Evolutionary conservation across 2,113 vertebrate genomes (phyloP).

Genomic region (Carassius carassius): DNA sequence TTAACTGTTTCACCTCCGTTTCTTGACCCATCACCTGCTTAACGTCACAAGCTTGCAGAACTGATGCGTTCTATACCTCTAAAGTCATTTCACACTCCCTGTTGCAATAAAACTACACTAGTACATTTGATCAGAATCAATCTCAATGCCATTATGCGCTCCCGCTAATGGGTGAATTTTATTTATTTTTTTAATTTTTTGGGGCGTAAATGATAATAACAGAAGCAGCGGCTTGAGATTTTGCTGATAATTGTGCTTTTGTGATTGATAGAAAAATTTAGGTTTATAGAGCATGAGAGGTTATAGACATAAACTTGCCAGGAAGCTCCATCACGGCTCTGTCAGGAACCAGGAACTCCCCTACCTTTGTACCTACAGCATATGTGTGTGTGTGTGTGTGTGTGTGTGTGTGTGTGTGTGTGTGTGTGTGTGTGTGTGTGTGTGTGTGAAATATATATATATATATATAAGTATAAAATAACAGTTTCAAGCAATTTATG

Average conservation of each 20-base stretch:
- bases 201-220: not conserved
- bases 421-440: no score
- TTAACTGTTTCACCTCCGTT: constrained; percentile 10
- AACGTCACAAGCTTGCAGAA: constrained; percentile 35
- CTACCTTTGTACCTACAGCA: not conserved
- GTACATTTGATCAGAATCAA: not conserved
- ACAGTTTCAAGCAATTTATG: not conserved
- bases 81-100: constrained; percentile 3
- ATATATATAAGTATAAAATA: constrained; percentile 19
- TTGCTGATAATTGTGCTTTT: constrained; percentile 39
- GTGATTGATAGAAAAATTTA: constrained; percentile 37
- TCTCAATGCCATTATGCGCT: constrained; percentile 6
- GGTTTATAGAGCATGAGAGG: constrained; percentile 28
- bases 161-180: not conserved
- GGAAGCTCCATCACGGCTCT: constrained; percentile 7
- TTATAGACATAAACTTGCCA: constrained; percentile 26
- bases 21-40: constrained; percentile 35
- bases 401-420: no score
- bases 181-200: no score
- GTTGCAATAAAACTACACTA: constrained; percentile 15
- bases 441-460: no score
- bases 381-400: not conserved
- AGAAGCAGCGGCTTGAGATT: constrained; percentile 7
- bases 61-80: not conserved
- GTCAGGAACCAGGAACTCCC: constrained; percentile 23